Percentiles rank a stretch among this genome's conserved stretches.
Evolutionary conservation across 2,113 vertebrate species (phyloP).

Genomic region (Rhizomys pruinosus): DNA sequence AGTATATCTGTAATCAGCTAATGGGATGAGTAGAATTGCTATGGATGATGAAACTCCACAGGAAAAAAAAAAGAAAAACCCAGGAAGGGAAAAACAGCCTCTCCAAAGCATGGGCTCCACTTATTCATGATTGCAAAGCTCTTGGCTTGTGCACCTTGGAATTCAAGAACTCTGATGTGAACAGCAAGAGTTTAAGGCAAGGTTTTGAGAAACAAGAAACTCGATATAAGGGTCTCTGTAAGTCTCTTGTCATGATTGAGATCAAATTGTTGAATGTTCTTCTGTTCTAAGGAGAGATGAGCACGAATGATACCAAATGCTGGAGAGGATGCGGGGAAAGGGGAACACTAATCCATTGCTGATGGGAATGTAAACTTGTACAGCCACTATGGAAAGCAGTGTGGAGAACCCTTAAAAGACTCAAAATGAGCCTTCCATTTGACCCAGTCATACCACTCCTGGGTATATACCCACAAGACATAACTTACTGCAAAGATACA

Average conservation of each 20-base stretch:
- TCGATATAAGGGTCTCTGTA: background rate
- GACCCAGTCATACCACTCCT: too few species aligned
- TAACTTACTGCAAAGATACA: too few species aligned
- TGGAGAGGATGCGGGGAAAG: too few species aligned
- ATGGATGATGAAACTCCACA: conserved; percentile 21
- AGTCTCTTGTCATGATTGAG: conserved; percentile 12
- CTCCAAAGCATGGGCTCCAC: background rate
- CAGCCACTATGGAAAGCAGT: too few species aligned
- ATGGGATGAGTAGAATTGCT: conserved; percentile 64
- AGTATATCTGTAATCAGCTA: conserved; percentile 58
- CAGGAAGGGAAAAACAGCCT: conserved; percentile 49
- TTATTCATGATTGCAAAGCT: conserved; percentile 30
- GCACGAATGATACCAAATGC: too few species aligned
- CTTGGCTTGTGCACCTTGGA: conserved; percentile 1
- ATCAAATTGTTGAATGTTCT: background rate
- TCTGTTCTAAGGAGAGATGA: conserved; percentile 49
- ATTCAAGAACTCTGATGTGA: conserved; percentile 37
- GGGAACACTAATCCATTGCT: too few species aligned
- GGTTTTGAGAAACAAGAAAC: conserved; percentile 37
- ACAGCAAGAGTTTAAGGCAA: conserved; percentile 15
- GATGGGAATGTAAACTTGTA: too few species aligned
- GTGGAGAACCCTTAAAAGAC: too few species aligned
- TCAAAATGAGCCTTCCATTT: too few species aligned
- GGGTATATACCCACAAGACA: too few species aligned
- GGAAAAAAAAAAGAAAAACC: conserved; percentile 38